Conservation (phyloP, 2,888 invertebrate species). For the Amorpha juglandis region DNA sequence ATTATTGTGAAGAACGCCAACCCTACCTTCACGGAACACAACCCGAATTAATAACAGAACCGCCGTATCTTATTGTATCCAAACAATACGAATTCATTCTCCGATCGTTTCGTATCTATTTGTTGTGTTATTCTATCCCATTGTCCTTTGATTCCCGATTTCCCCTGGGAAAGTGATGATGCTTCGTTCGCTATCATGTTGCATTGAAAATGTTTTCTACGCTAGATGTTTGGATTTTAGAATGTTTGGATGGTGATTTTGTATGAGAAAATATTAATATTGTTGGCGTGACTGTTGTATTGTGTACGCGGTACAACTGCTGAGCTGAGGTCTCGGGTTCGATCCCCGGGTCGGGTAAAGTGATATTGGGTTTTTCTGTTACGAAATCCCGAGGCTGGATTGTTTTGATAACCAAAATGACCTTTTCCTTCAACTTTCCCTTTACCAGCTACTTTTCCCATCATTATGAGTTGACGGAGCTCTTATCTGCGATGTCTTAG, state of each 20-base stretch:
- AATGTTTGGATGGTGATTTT: not conserved
- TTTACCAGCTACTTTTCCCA: too few relatives aligned
- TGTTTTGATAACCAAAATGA: too few relatives aligned
- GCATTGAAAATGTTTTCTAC: not conserved
- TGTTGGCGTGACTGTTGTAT: too few relatives aligned
- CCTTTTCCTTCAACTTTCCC: too few relatives aligned
- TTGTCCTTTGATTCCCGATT: constrained; percentile 49
- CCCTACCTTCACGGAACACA: not conserved
- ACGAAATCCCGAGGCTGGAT: too few relatives aligned
- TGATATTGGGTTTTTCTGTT: too few relatives aligned
- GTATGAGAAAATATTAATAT: not conserved
- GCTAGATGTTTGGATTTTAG: not conserved
- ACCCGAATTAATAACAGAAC: constrained; percentile 10
- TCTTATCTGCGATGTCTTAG: too few relatives aligned
- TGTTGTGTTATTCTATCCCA: constrained; percentile 43
- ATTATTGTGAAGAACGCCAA: not conserved
- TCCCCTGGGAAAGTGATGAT: constrained; percentile 33
- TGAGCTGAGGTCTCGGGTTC: too few relatives aligned
- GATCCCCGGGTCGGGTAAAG: too few relatives aligned
- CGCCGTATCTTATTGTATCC: constrained; percentile 2
- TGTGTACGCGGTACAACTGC: too few relatives aligned
- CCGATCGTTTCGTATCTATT: constrained; percentile 34
- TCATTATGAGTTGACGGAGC: too few relatives aligned
- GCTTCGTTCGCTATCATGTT: not conserved
- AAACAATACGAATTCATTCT: constrained; percentile 2